phyloP scores from a whole-genome alignment of 2,797 vertebrate species.

The Falco biarmicus region DNA sequence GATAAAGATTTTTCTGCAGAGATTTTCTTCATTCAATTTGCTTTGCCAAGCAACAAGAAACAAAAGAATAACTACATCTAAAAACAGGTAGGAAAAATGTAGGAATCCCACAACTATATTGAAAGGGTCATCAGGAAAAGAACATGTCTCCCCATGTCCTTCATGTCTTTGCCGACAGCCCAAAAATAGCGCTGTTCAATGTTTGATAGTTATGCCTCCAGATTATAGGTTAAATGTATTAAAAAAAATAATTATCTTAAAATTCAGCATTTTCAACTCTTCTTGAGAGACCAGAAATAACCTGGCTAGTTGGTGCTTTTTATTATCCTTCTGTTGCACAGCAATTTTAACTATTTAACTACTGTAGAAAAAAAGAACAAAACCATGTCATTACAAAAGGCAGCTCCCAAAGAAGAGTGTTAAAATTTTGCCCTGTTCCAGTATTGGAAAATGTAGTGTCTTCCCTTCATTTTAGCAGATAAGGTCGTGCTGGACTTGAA shows the following conservation, averaged over 20 bases:
- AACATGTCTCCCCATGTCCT: background rate
- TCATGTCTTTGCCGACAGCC: background rate
- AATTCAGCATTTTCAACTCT: background rate
- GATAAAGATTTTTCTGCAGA: constrained; percentile 56
- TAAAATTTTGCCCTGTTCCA: background rate
- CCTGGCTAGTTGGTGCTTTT: background rate
- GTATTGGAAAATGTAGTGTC: background rate
- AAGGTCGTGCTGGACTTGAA: background rate
- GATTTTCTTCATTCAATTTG: constrained; percentile 49
- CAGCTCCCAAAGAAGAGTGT: background rate
- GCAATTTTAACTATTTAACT: background rate
- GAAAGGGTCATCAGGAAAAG: constrained; percentile 7
- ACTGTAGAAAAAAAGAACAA: background rate
- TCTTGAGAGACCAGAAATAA: constrained; percentile 4
- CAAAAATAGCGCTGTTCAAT: background rate
- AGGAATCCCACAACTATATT: constrained; percentile 18
- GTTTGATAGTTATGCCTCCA: background rate
- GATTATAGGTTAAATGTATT: background rate
- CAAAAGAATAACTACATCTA: constrained; percentile 26
- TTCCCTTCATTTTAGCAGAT: background rate
- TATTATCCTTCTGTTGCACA: background rate
- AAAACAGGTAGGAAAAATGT: constrained; percentile 10
- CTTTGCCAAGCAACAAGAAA: constrained; percentile 53
- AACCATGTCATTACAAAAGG: background rate
- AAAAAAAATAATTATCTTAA: background rate